phyloP scores from a whole-genome alignment of 2,113 vertebrate species.

The Pelobates fuscus region DNA sequence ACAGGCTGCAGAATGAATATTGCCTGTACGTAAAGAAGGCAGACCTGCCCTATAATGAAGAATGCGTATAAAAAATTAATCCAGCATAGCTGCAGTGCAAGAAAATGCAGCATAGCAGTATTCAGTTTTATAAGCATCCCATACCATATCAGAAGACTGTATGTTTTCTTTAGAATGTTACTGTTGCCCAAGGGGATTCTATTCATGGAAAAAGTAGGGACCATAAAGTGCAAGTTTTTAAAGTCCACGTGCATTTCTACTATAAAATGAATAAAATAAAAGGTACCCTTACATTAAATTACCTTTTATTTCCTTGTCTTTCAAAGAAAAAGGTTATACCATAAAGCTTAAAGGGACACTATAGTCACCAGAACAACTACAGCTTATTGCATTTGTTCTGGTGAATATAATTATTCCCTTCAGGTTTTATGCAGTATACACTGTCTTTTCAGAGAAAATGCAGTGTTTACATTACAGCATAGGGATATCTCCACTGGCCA shows the following conservation, averaged over 20 bases:
- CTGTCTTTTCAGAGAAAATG: no score
- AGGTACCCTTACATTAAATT: no score
- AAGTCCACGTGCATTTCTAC: neutral
- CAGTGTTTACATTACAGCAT: no score
- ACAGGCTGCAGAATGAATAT: constrained; percentile 6
- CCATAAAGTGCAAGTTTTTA: neutral
- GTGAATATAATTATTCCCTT: no score
- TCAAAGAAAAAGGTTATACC: no score
- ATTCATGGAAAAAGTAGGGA: neutral
- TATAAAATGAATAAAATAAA: neutral
- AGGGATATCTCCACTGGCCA: no score
- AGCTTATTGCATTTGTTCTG: no score
- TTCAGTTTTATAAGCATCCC: constrained; percentile 10
- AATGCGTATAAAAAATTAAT: constrained; percentile 28
- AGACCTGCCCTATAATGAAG: neutral
- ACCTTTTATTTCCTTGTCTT: no score
- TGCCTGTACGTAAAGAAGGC: neutral
- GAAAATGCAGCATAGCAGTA: constrained; percentile 27
- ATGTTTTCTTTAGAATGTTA: constrained; percentile 11
- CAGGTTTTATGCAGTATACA: no score
- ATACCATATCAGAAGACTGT: neutral
- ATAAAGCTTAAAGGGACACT: no score
- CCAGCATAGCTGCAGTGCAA: constrained; percentile 20
- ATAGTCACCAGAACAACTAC: no score
- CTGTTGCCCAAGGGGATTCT: neutral